A percentile compares a stretch with the other conserved stretches of the same genome.
Conservation (phyloP, 2,888 invertebrate species). For the Epistrophe eligans region DNA sequence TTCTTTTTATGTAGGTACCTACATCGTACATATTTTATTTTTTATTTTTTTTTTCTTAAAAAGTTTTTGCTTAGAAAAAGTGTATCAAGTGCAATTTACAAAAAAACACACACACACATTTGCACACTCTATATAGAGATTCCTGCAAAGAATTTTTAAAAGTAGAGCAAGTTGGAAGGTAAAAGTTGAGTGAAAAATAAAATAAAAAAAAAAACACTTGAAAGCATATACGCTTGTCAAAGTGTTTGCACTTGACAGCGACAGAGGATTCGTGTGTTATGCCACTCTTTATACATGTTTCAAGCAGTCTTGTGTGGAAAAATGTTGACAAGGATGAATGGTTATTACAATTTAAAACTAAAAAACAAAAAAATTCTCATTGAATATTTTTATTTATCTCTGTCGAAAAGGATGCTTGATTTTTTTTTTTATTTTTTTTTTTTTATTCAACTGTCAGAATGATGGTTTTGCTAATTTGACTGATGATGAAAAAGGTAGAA, state of each 20-base stretch:
- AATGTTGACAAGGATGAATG: slow-evolving; percentile 50
- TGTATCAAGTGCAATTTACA: slow-evolving; percentile 54
- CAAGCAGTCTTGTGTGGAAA: slow-evolving; percentile 38
- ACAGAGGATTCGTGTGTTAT: slow-evolving; percentile 52
- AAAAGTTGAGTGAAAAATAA: slow-evolving; percentile 45
- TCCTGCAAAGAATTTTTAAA: slow-evolving; percentile 13
- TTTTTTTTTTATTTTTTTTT: slow-evolving; percentile 26
- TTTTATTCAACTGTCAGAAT: slow-evolving; percentile 35
- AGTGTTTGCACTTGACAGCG: slow-evolving; percentile 70
- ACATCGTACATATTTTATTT: neutral
- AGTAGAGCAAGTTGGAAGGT: slow-evolving; percentile 49
- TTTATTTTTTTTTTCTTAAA: neutral
- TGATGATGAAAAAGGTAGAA: slow-evolving; percentile 1
- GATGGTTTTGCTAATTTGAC: slow-evolving; percentile 38
- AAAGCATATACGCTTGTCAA: slow-evolving; percentile 64
- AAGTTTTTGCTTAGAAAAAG: neutral
- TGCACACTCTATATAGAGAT: neutral
- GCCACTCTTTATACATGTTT: slow-evolving; percentile 38
- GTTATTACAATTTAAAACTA: slow-evolving; percentile 37
- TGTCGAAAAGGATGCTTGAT: slow-evolving; percentile 26
- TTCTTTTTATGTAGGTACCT: neutral
- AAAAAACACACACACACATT: neutral
- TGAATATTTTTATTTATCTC: slow-evolving; percentile 11
- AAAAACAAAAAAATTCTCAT: slow-evolving; percentile 19
- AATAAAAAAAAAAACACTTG: slow-evolving; percentile 44